Percentiles rank a stretch among this genome's conserved stretches.
These are phyloP conservation scores for Pipistrellus kuhlii DNA, from an alignment of 2,797 vertebrate species.

Conservation along the genomic window DNA sequence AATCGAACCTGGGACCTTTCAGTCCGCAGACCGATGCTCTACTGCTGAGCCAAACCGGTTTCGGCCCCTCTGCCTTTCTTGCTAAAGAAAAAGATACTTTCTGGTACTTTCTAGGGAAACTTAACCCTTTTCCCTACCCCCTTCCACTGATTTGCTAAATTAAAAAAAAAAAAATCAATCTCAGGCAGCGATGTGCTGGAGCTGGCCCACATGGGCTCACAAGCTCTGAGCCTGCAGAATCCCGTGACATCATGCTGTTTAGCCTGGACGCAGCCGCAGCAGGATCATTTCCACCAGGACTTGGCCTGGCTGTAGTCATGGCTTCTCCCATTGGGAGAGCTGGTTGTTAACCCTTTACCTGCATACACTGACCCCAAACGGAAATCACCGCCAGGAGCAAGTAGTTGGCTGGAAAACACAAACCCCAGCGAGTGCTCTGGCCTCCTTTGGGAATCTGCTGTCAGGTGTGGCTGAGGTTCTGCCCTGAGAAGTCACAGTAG, in stretches of 20 bases:
- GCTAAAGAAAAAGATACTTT: neutral
- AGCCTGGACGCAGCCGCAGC: neutral
- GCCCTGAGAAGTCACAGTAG: neutral
- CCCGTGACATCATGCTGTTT: neutral
- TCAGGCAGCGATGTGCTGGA: neutral
- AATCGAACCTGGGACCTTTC: too few species aligned
- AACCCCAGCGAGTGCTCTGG: neutral
- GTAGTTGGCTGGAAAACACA: neutral
- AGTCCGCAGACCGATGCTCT: too few species aligned
- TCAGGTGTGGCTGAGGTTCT: neutral
- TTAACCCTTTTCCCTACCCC: neutral
- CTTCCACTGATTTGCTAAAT: neutral
- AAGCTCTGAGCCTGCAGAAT: neutral
- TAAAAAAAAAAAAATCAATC: neutral
- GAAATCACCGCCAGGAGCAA: neutral
- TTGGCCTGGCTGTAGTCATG: neutral
- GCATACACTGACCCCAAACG: neutral
- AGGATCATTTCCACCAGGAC: neutral
- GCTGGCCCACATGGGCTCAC: neutral
- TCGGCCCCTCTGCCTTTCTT: neutral
- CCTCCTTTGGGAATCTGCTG: neutral
- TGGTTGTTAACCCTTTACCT: neutral
- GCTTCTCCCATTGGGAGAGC: neutral
- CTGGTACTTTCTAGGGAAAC: neutral
- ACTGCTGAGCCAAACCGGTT: too few species aligned